Base-by-base conservation (phyloP, 2,113 vertebrate genomes). In the Equus przewalskii region DNA sequence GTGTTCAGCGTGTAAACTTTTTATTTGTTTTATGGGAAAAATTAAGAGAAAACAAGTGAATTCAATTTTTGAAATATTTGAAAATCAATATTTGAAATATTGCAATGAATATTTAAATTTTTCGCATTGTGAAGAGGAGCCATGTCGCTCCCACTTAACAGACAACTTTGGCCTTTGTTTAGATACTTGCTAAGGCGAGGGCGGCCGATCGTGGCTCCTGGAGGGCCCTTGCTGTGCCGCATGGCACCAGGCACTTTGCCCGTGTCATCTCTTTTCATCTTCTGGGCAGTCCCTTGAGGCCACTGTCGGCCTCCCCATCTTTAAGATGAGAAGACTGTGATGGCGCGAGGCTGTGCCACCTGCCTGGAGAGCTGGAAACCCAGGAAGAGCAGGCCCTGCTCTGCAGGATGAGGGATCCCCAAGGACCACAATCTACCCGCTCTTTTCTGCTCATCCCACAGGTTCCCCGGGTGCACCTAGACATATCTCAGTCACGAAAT, bases 401-500 rank as follows among this genome's bases (percentile, higher is more conserved):
- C 28, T 0, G 4, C 0, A 56, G 75, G 67, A 24, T 9, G 51
- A 65, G 36, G n/a, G 41, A 8, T 83, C 51, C 6, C 93, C 73
- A 41, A 9, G 80, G 80, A 75, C 94, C 76, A 51, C 7, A 3
- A 1, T 9, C 36, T 3, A 3, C 3, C 93, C 64, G n/a, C 41
- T 88, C 1, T 73, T 80, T 8, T 79, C 6, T 0, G 64, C 81
- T 96, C 12, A 11, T 33, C 72, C 75, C 46, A 1, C 98, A 99
- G 99, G 99, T 19, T 99, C 99, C 85, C 99, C 99, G 0, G 99
- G 99, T 7, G 98, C 99, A 1, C 99, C 99, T 5, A 96, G 98
- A 97, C 99, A 99, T 70, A 98, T 99, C 96, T 97, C 99, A 64
- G 99, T 99, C 98, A 99, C 99, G 97, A 99, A 99, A 97, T 99